Percentiles rank a stretch among this genome's conserved stretches.
These are phyloP conservation scores for Nomada flava DNA, from an alignment of 2,888 invertebrate genomes.

Conservation along the genomic window DNA sequence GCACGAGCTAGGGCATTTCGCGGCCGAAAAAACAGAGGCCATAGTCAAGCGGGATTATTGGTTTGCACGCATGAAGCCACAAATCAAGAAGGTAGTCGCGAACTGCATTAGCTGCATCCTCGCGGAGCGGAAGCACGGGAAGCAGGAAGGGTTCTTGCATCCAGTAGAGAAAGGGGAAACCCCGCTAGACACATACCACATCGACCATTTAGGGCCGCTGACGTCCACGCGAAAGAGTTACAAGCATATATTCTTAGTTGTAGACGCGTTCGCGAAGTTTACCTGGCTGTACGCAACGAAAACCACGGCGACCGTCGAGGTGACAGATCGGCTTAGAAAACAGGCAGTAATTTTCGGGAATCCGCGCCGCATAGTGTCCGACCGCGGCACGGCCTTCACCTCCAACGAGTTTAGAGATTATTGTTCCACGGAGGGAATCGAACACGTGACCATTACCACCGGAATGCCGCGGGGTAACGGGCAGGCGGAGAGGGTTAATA, in stretches of 20 bases:
- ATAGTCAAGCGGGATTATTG: neutral
- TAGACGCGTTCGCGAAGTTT: slow-evolving; percentile 13
- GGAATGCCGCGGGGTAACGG: slow-evolving; percentile 20
- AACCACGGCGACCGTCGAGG: neutral
- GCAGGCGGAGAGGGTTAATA: slow-evolving; percentile 14
- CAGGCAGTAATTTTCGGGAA: slow-evolving; percentile 22
- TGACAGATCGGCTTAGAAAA: neutral
- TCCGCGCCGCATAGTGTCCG: neutral
- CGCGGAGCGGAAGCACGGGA: neutral
- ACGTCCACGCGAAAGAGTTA: neutral
- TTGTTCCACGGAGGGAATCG: neutral
- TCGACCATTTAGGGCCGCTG: slow-evolving; percentile 9
- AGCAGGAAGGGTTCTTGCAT: slow-evolving; percentile 3
- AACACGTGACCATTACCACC: neutral
- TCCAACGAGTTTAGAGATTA: neutral
- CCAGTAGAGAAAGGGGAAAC: neutral
- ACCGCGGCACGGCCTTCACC: slow-evolving; percentile 17
- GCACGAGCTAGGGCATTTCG: neutral
- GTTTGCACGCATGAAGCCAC: neutral
- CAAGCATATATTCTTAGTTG: slow-evolving; percentile 6
- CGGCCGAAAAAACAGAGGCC: neutral
- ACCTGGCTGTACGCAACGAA: slow-evolving; percentile 33
- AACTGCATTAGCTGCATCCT: neutral
- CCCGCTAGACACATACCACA: slow-evolving; percentile 5
- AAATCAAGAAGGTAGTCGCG: neutral